Evolutionary conservation across 2,797 vertebrate genomes (phyloP), one percentile per base, ranked within the genome.

Genomic region (Nannoperca obscura): DNA sequence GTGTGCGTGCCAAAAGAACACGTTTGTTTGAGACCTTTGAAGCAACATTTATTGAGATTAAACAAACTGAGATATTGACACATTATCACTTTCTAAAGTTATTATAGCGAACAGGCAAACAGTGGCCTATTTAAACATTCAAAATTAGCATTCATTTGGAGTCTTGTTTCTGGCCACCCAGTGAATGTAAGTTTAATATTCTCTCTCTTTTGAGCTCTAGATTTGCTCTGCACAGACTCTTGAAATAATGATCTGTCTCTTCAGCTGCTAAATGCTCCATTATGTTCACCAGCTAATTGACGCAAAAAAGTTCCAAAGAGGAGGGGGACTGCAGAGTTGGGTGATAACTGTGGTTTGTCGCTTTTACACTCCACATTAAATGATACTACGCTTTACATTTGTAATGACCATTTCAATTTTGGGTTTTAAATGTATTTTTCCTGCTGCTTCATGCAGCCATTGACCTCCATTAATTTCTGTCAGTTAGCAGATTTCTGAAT

Each of bases 51-150:
- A 27, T 46, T 8, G 42, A 57, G 53, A 40, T 63, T 60, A 7
- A 47, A 64, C 32, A 58, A 42, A 13, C 14, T 42, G 49, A 59
- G 47, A 46, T 52, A 54, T 22, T 61, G 47, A 49, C 36, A 53
- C 20, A 17, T 14, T 40, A 34, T 36, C 10, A 44, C 27, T 38
- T 61, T 32, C n/a, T 61, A 11, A 46, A 27, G 22, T 38, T 10
- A 5, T 42, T 53, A 36, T 44, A 15, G 32, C 2, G 7, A 46
- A 34, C 27, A 17, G 32, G 34, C 63, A 59, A 13, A 52, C 8
- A 19, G 32, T 59, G 34, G 12, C 34, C 10, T 38, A 10, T 58
- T 50, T 19, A 34, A 9, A 49, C 42, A 30, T 69, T 61, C 7
- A 13, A 30, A 36, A 44, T 13, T 12, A 62, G 30, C 14, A 17